Conservation (phyloP, 2,797 vertebrate species). For the Phalloptychus januarius region DNA sequence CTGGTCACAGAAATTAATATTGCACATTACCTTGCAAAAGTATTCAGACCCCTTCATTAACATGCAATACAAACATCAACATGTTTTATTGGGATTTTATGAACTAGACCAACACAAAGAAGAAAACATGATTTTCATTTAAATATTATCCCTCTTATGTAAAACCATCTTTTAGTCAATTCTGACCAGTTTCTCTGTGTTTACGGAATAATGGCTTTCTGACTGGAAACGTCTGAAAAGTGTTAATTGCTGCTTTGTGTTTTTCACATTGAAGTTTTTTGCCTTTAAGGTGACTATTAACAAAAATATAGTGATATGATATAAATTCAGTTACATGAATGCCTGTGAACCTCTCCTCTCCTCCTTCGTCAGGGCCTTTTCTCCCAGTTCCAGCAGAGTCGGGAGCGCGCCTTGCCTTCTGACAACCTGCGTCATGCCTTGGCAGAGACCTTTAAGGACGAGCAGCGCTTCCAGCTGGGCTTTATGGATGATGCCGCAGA, state of each 20-base stretch:
- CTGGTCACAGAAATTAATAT: constrained; percentile 4
- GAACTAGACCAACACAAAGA: background rate
- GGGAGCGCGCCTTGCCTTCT: constrained; percentile 93
- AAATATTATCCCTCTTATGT: background rate
- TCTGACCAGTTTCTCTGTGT: background rate
- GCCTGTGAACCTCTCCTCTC: constrained; percentile 23
- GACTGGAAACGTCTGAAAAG: background rate
- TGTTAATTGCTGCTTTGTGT: background rate
- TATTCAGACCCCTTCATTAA: background rate
- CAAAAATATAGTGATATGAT: background rate
- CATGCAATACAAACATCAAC: background rate
- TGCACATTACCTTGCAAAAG: constrained; percentile 1
- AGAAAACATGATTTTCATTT: background rate
- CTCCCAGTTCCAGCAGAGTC: constrained; percentile 95
- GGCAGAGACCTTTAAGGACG: constrained; percentile 98
- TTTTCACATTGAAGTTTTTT: background rate
- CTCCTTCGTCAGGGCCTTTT: constrained; percentile 88
- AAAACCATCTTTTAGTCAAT: background rate
- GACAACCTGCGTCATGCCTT: constrained; percentile 95
- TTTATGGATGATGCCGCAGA: constrained; percentile 99
- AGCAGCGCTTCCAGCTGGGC: constrained; percentile 97
- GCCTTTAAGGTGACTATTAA: background rate
- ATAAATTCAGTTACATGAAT: background rate
- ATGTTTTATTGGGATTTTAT: background rate
- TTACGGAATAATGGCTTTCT: background rate